Evolutionary conservation across 2,888 invertebrate species (phyloP).

Genomic region (Clivina fossor): DNA sequence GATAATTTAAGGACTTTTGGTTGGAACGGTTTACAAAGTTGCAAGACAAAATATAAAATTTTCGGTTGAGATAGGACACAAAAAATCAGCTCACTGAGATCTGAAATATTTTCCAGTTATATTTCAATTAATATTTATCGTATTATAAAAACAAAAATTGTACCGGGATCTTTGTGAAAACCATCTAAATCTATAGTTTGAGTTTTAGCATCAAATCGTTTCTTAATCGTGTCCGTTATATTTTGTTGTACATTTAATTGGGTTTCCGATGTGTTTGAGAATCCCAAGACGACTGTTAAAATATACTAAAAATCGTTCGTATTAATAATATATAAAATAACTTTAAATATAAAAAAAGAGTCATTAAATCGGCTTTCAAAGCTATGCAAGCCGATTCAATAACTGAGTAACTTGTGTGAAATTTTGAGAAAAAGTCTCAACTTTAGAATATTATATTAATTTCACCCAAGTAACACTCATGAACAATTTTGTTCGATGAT

Average conservation of each 20-base stretch:
- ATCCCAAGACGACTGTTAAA: slow-evolving; percentile 52
- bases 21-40: slow-evolving; percentile 42
- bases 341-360: not conserved
- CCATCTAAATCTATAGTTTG: slow-evolving; percentile 51
- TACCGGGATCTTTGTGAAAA: slow-evolving; percentile 54
- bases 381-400: too few species aligned
- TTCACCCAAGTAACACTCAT: too few species aligned
- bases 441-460: too few species aligned
- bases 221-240: slow-evolving; percentile 49
- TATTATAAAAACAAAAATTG: slow-evolving; percentile 3
- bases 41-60: slow-evolving; percentile 54
- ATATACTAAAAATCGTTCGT: slow-evolving; percentile 45
- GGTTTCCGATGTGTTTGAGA: slow-evolving; percentile 52
- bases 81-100: slow-evolving; percentile 45
- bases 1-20: slow-evolving; percentile 46
- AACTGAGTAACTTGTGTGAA: too few species aligned
- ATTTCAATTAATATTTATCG: not conserved
- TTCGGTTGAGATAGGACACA: slow-evolving; percentile 56
- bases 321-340: slow-evolving; percentile 5
- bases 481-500: too few species aligned
- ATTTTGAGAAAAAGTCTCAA: too few species aligned
- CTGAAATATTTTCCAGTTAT: slow-evolving; percentile 18
- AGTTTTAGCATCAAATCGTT: slow-evolving; percentile 47
- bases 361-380: not conserved
- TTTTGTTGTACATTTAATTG: slow-evolving; percentile 55